Conservation (phyloP, 2,113 vertebrate genomes). For the Myrmecobius fasciatus region DNA sequence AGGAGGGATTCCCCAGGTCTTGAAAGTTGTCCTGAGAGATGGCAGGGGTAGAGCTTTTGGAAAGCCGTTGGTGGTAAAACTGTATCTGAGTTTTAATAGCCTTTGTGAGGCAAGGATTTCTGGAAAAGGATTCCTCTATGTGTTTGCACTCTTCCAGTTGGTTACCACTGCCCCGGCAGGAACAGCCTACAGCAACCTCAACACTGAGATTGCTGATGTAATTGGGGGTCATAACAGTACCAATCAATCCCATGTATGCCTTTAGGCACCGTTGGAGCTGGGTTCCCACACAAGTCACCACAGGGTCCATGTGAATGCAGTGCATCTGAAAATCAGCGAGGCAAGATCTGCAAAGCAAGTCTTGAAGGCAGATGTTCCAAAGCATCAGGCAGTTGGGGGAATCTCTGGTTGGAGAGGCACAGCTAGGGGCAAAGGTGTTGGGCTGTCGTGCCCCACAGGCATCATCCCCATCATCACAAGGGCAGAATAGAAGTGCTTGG, state of each 20-base stretch:
- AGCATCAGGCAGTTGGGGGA: slow-evolving; percentile 93
- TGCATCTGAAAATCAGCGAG: slow-evolving; percentile 88
- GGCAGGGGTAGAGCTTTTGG: not conserved
- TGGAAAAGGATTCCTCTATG: slow-evolving; percentile 89
- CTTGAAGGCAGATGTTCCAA: slow-evolving; percentile 87
- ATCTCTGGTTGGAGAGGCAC: slow-evolving; percentile 88
- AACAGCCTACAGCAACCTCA: slow-evolving; percentile 92
- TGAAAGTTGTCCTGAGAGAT: not conserved
- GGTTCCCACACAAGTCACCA: slow-evolving; percentile 82
- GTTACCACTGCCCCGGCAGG: slow-evolving; percentile 92
- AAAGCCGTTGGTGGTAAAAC: slow-evolving; percentile 64
- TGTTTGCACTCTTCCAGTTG: slow-evolving; percentile 89
- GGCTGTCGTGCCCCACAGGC: slow-evolving; percentile 92
- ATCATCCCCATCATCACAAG: slow-evolving; percentile 87
- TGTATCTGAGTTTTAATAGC: slow-evolving; percentile 72
- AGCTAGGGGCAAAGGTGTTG: slow-evolving; percentile 95
- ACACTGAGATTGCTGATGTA: slow-evolving; percentile 91
- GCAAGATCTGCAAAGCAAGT: slow-evolving; percentile 93
- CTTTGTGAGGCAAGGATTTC: slow-evolving; percentile 89
- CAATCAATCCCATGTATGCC: slow-evolving; percentile 89
- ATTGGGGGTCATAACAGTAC: slow-evolving; percentile 94
- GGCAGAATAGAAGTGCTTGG: slow-evolving; percentile 95
- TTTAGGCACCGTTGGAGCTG: slow-evolving; percentile 83
- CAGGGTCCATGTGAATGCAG: slow-evolving; percentile 81
- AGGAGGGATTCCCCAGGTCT: slow-evolving; percentile 25